Base-by-base conservation (phyloP, 2,797 vertebrate genomes). In the Bradypus variegatus region DNA sequence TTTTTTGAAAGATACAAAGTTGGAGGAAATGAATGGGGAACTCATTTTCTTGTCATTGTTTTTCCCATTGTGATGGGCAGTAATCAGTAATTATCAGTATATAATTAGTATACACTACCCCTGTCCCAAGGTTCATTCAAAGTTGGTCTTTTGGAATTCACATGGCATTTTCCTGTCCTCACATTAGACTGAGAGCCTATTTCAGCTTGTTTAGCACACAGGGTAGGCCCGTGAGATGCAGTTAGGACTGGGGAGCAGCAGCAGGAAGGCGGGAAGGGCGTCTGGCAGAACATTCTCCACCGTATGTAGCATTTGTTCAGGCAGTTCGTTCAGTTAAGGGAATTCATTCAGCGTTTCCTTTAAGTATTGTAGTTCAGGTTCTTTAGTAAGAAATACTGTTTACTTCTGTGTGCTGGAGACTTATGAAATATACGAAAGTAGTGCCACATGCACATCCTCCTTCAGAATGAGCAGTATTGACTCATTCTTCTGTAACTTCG, bases 241-340 rank as follows among this genome's bases (percentile, higher is more conserved):
- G 8, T 25, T 7, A 18, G 33, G 70, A 13, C 36, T 3, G 8
- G 10, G 69, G 25, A 18, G 27, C 18, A 0, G 0, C 3, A 1
- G 29, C 67, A 78, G 45, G 53, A 58, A 23, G 18, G 29, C 67
- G 72, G 45, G 53, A 65, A 23, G 16, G 16, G 67, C 25, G 12
- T 60, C 86, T 2, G 0, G 6, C 25, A 29, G 70, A 76, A 5
- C 21, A 36, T 80, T 19, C 38, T 18, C 38, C 29, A 7, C 27
- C 29, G 1, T 0, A 6, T 31, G 58, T 10, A 8, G 76, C 38
- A 0, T 76, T 48, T 12, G 25, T 48, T 48, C 48, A 48, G 73
- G 8, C 45, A 18, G 41, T 75, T 38, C 62, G 16, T 69, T 48
- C 27, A 5, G 80, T 13, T 65, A 23, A 25, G 15, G 12, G 82